Evolutionary conservation across 2,888 invertebrate species (phyloP).

Genomic region (Anarsia innoxiella): DNA sequence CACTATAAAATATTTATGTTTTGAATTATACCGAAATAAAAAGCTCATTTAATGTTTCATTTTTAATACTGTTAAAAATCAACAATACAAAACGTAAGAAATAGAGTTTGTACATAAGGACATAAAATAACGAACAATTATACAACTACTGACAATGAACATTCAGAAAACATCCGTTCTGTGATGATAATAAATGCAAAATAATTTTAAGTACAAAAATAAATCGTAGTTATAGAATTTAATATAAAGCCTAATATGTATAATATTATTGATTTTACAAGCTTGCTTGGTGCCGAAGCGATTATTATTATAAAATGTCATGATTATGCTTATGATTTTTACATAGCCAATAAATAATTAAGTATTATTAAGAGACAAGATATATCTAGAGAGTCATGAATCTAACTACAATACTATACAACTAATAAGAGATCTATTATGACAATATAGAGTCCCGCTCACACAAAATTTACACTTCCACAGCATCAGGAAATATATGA

Average conservation of each 20-base stretch:
- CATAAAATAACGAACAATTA: slow-evolving; percentile 39
- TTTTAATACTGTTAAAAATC: slow-evolving; percentile 73
- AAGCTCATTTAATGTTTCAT: slow-evolving; percentile 35
- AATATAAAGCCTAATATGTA: slow-evolving; percentile 12
- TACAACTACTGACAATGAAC: slow-evolving; percentile 20
- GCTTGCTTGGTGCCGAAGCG: slow-evolving; percentile 17
- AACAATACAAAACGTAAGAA: slow-evolving; percentile 67
- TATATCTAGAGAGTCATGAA: slow-evolving; percentile 11
- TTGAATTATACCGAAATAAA: no score
- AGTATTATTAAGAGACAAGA: slow-evolving; percentile 9
- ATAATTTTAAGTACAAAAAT: slow-evolving; percentile 29
- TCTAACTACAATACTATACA: slow-evolving; percentile 9
- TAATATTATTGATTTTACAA: slow-evolving; percentile 12
- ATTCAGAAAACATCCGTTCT: no score
- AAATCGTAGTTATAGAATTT: slow-evolving; percentile 16
- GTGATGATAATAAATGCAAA: slow-evolving; percentile 32
- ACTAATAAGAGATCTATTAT: slow-evolving; percentile 18
- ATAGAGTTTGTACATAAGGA: slow-evolving; percentile 51
- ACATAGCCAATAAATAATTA: neutral
- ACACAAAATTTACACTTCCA: slow-evolving; percentile 49
- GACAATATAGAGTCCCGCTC: slow-evolving; percentile 10
- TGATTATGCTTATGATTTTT: slow-evolving; percentile 12
- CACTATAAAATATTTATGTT: no score
- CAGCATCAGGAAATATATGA: slow-evolving; percentile 75
- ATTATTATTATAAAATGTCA: slow-evolving; percentile 13